phyloP scores from a whole-genome alignment of 1,140 invertebrate species.

The Rhizoglyphus robini region DNA sequence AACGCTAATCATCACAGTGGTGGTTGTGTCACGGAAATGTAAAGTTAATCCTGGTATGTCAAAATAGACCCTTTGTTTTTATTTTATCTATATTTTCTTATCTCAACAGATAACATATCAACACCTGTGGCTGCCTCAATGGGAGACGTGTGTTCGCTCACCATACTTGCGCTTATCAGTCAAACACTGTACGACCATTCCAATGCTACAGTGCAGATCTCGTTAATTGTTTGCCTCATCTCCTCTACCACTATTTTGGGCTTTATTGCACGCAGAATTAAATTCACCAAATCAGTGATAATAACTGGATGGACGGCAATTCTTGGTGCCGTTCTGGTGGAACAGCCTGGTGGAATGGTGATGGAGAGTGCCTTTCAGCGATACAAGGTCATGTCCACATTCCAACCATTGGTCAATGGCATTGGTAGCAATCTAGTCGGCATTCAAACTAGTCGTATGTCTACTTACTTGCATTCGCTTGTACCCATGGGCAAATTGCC shows the following conservation, averaged over 20 bases:
- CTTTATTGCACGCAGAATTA: conserved; percentile 57
- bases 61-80: neutral
- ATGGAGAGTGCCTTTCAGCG: conserved; percentile 32
- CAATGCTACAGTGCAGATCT: neutral
- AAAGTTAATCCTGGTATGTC: neutral
- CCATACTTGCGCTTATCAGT: conserved; percentile 15
- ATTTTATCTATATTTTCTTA: neutral
- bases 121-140: conserved; percentile 91
- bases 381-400: conserved; percentile 35
- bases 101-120: conserved; percentile 65
- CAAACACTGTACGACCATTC: neutral
- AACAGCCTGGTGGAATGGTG: conserved; percentile 26
- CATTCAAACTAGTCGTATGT: conserved; percentile 33
- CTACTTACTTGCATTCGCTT: conserved; percentile 18
- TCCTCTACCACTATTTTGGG: conserved; percentile 58
- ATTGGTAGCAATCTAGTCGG: conserved; percentile 34
- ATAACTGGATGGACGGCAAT: conserved; percentile 17
- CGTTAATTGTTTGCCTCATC: conserved; percentile 34
- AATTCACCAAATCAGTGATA: conserved; percentile 34
- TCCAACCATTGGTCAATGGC: conserved; percentile 36
- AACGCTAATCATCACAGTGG: conserved; percentile 22
- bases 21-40: conserved; percentile 4
- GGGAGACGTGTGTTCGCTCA: conserved; percentile 77
- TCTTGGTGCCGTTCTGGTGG: conserved; percentile 13
- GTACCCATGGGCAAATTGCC: conserved; percentile 4